These are phyloP conservation scores for Drosophila colorata DNA, from an alignment of 2,888 invertebrate genomes.

Conservation along the genomic window DNA sequence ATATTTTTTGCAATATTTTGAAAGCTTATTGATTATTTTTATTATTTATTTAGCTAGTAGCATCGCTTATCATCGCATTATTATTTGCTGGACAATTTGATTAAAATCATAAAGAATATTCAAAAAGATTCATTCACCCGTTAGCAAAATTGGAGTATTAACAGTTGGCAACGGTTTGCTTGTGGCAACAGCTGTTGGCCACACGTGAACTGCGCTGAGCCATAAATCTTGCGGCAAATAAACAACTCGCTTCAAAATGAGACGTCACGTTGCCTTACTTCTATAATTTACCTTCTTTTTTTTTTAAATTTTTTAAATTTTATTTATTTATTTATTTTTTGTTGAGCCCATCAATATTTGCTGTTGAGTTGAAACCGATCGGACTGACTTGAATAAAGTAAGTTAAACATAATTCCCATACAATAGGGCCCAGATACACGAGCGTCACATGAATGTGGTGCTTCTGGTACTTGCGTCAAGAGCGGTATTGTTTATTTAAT, in stretches of 20 bases:
- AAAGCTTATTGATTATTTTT: conserved; percentile 52
- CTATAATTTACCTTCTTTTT: conserved; percentile 4
- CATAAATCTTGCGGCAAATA: conserved; percentile 56
- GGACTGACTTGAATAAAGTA: conserved; percentile 18
- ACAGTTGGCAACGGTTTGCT: conserved; percentile 8
- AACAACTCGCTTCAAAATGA: conserved; percentile 34
- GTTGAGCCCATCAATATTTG: conserved; percentile 32
- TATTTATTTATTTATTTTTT: conserved; percentile 2
- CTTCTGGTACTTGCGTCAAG: conserved; percentile 31
- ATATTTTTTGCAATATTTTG: conserved; percentile 32
- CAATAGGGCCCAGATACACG: conserved; percentile 17
- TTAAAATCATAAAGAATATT: conserved; percentile 50
- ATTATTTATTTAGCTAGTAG: conserved; percentile 67
- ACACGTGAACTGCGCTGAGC: background rate
- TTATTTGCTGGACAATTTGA: conserved; percentile 43
- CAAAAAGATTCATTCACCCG: conserved; percentile 49
- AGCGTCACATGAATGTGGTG: conserved; percentile 9
- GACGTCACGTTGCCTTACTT: conserved; percentile 7
- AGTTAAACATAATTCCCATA: conserved; percentile 23
- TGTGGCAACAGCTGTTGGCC: conserved; percentile 16
- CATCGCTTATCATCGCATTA: conserved; percentile 69
- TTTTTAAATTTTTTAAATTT: conserved; percentile 35
- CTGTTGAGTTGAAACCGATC: conserved; percentile 1
- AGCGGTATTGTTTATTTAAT: conserved; percentile 12
- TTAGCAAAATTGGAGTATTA: conserved; percentile 1